Base-by-base conservation (phyloP, 2,113 vertebrate species). In the Aegotheles bennettii region DNA sequence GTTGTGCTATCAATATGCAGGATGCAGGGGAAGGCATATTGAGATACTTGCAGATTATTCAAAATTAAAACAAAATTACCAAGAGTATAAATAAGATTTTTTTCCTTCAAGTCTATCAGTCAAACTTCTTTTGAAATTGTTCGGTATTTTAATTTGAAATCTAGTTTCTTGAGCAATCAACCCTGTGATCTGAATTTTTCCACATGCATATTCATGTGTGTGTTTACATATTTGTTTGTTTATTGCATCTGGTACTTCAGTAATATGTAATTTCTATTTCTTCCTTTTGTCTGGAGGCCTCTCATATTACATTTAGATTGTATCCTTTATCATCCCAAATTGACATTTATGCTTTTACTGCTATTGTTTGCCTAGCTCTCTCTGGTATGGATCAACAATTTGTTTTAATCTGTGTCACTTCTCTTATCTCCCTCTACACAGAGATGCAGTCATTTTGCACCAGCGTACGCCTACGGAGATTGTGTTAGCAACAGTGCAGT, bases 301-400 rank as follows among this genome's bases (percentile, higher is more conserved):
- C 98, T 98, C 98, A 95, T 98, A 98, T 98, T 98, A 98, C 98
- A 98, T 98, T 98, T 98, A 98, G 98, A 98, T 98, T 98, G 98
- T 98, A 97, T 98, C 98, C 97, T 98, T 98, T 98, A 98, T 98
- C 98, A 98, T 98, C 98, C 96, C 97, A 99, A 98, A 99, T 98
- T 99, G 98, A 98, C 98, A 97, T 99, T 98, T 98, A 98, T 98
- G 98, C 98, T 98, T 98, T 98, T 97, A 97, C 97, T 97, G 98
- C 98, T 97, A 98, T 98, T 98, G 98, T 99, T 99, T 98, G 98
- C 97, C 97, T 91, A 97, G 98, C 98, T 98, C 97, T 98, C 94
- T 95, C 96, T 91, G 92, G 97, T 97, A 94, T 92, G 98, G 98
- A 98, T 98, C 97, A 96, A 97, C 98, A 94, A 98, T 98, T 98